Evolutionary conservation across 2,888 invertebrate genomes (phyloP).

Genomic region (Protodeltote pygarga): DNA sequence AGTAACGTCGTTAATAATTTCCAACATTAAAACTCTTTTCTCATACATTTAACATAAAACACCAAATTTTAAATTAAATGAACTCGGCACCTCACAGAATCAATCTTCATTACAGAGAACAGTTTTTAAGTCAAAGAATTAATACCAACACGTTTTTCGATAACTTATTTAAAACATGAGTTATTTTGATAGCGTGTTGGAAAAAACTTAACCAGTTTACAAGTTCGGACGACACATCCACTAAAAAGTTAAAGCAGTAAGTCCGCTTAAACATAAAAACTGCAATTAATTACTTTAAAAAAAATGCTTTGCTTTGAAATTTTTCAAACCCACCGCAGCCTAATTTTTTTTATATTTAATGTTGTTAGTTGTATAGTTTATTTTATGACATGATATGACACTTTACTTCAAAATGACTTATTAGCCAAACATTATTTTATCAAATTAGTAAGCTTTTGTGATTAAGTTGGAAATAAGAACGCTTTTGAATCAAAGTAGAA

Average conservation of each 20-base stretch:
- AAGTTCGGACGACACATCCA: conserved; percentile 52
- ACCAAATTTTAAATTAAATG: conserved; percentile 6
- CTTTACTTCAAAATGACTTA: too few species aligned
- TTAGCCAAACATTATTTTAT: too few species aligned
- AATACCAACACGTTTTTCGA: conserved; percentile 43
- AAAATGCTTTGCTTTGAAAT: too few species aligned
- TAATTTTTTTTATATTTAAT: too few species aligned
- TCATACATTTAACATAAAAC: conserved; percentile 3
- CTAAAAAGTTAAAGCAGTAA: conserved; percentile 12
- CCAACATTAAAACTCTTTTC: conserved; percentile 1
- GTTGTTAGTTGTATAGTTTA: too few species aligned
- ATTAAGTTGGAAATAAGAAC: too few species aligned
- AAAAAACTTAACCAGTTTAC: conserved; percentile 57
- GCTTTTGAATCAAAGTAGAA: too few species aligned
- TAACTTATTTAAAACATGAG: conserved; percentile 51
- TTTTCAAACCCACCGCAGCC: too few species aligned
- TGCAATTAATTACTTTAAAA: neutral
- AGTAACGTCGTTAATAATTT: too few species aligned
- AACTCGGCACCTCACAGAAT: conserved; percentile 28
- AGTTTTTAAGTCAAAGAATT: conserved; percentile 37
- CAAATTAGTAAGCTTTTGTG: too few species aligned
- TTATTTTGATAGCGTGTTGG: conserved; percentile 50
- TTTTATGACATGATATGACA: too few species aligned
- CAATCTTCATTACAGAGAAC: conserved; percentile 43
- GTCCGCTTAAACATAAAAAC: neutral